These are phyloP conservation scores for Catagonus wagneri DNA, from an alignment of 2,113 vertebrate species.

Conservation along the genomic window DNA sequence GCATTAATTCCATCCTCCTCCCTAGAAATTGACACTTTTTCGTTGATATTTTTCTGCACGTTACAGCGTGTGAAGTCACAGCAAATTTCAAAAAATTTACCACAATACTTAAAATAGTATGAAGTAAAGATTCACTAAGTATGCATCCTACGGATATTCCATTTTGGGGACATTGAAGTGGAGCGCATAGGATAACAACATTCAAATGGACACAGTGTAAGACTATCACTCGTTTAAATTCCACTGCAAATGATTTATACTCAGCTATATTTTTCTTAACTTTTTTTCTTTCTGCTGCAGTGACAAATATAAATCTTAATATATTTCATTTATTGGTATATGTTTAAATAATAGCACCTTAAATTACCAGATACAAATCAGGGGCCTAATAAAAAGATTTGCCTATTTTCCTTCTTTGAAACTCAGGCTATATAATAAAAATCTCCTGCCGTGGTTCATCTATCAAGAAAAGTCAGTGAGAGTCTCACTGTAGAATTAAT, in stretches of 20 bases:
- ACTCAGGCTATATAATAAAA: neutral
- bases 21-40: neutral
- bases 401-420: neutral
- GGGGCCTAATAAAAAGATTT: neutral
- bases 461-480: slow-evolving; percentile 46
- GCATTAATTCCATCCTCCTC: neutral
- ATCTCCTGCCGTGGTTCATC: neutral
- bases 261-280: neutral
- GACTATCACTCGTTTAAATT: neutral
- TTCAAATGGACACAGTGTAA: neutral
- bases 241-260: slow-evolving; percentile 15
- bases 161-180: neutral
- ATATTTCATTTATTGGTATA: neutral
- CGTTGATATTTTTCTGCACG: neutral
- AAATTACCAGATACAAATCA: slow-evolving; percentile 21
- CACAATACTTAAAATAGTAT: neutral
- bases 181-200: neutral
- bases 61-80: neutral
- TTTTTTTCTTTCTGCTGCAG: neutral
- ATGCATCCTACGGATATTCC: neutral
- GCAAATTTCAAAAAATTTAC: neutral
- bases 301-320: neutral
- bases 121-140: neutral
- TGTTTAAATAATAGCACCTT: slow-evolving; percentile 4
- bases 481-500: slow-evolving; percentile 51